Evolutionary conservation across 2,888 invertebrate genomes (phyloP).

Genomic region (Steinernema scapterisci): DNA sequence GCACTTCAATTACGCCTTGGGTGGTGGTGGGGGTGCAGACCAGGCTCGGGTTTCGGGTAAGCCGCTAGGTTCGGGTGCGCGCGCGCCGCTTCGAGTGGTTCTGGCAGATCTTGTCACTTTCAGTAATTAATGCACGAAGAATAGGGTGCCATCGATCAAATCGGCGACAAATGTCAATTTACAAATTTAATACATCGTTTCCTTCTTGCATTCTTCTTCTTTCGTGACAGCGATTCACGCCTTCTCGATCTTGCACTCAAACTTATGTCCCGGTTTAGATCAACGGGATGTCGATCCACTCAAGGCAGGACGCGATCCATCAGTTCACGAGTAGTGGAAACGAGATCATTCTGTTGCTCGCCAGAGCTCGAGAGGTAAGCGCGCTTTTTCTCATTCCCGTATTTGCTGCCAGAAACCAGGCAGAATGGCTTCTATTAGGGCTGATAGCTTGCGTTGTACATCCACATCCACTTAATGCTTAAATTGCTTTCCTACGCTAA

Average conservation of each 20-base stretch:
- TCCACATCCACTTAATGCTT: no score
- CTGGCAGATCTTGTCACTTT: background rate
- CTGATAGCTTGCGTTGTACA: no score
- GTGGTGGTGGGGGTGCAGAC: no score
- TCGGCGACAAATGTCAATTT: constrained; percentile 1
- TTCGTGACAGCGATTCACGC: background rate
- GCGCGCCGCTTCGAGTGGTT: no score
- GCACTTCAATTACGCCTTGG: no score
- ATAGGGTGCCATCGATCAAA: background rate
- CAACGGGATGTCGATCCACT: constrained; percentile 40
- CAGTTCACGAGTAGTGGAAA: constrained; percentile 38
- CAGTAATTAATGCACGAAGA: background rate
- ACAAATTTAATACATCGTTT: background rate
- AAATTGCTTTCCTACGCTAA: no score
- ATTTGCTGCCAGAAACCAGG: no score
- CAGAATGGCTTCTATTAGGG: no score
- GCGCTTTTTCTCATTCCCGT: constrained; percentile 18
- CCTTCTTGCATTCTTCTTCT: background rate
- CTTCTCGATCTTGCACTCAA: constrained; percentile 35
- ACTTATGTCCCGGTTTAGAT: constrained; percentile 35
- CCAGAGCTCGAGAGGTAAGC: constrained; percentile 38
- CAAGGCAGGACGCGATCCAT: constrained; percentile 45
- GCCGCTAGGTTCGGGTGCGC: no score
- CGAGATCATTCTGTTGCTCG: constrained; percentile 40
- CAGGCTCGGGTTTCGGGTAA: no score